Conservation (phyloP, 2,888 invertebrate species). For the Hetaerina titia region DNA sequence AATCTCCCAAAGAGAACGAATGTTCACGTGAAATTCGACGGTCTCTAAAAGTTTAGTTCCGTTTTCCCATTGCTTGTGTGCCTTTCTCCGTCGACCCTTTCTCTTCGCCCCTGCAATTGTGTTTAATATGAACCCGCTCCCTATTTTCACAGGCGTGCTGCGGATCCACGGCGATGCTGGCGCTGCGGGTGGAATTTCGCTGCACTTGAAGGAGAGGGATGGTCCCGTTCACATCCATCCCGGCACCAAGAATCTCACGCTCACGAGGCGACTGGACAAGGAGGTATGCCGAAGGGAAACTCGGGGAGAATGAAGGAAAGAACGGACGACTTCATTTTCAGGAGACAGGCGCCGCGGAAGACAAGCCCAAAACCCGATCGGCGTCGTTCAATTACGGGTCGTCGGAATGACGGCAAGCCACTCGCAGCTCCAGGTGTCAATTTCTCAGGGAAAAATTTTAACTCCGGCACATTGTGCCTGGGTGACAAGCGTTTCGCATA, state of each 20-base stretch:
- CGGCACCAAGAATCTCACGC: conserved; percentile 89
- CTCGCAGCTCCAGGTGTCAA: background rate
- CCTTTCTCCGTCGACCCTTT: too few species aligned
- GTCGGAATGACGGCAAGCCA: background rate
- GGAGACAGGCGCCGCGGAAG: background rate
- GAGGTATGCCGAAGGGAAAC: conserved; percentile 77
- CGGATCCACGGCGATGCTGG: conserved; percentile 90
- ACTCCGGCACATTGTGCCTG: background rate
- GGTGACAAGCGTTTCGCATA: too few species aligned
- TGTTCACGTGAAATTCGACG: too few species aligned
- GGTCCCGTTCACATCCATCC: conserved; percentile 88
- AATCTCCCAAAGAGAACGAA: too few species aligned
- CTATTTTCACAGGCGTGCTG: conserved; percentile 80
- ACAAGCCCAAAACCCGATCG: background rate
- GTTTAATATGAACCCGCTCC: background rate
- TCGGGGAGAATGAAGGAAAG: background rate
- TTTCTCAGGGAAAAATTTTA: background rate
- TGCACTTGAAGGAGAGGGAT: conserved; percentile 88
- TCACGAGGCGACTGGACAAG: conserved; percentile 89
- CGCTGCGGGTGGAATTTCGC: conserved; percentile 86
- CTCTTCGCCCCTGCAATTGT: background rate
- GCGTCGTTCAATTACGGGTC: background rate
- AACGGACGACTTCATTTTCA: background rate
- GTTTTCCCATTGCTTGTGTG: too few species aligned
- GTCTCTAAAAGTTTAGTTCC: too few species aligned